Evolutionary conservation across 2,888 invertebrate species (phyloP), one percentile per base, ranked within the genome.

Genomic region (Drosophila kuntzei): DNA sequence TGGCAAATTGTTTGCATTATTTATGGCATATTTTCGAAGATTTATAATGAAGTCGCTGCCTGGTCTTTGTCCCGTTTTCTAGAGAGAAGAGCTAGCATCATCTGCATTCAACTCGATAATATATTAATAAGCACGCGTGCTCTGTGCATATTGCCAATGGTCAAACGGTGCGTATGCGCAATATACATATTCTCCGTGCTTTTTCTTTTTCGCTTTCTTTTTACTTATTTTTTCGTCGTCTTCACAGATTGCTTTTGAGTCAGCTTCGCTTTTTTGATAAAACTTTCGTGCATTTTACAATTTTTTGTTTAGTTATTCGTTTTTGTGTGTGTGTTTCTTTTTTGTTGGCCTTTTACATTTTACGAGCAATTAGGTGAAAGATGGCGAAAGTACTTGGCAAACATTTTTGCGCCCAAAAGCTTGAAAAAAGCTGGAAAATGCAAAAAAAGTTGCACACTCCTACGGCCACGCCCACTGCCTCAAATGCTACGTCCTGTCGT

Each of bases 21-120:
- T 83, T 85, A 83, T 83, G 83, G 88, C 74, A 85, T 88, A 87
- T 88, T 83, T 87, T 88, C 86, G 74, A 88, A 82, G 88, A 83
- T 86, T 87, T 88, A 86, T 87, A 83, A 83, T 83, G 88, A 84
- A 87, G 87, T 87, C 67, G 65, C 70, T 51, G 64, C 29, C 66
- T 60, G 78, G 44, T 63, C 74, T 69, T 69, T 64, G 74, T 78
- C 16, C 60, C 47, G 60, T 29, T 76, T 78, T 47, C 63, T 72
- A 76, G 25, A 22, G 22, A 25, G 53, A 7, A 22, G 22, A 25
- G 53, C 41, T 43, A 54, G 74, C 68, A 78, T 68, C 74, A 76
- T 76, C 78, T 76, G 75, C 75, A 79, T 75, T 74, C 60, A 69
- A 71, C 75, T 75, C 79, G 67, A 81, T 87, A 84, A 87, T 78